Base-by-base conservation (phyloP, 2,888 invertebrate species). In the Taphrorychus bicolor region DNA sequence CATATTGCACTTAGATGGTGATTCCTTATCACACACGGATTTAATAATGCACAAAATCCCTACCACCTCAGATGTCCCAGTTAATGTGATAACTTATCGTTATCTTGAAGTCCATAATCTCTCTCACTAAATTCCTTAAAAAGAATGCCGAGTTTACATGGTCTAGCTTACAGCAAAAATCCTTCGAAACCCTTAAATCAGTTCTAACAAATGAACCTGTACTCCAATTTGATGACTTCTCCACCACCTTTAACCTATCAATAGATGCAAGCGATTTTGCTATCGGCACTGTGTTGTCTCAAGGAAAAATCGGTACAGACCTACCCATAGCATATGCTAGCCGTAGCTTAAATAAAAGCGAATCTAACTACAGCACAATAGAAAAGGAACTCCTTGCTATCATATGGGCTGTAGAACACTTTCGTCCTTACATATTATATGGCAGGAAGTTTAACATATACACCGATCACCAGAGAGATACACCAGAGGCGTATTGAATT, bases 91-190 rank as follows among this genome's bases (percentile, higher is more conserved):
- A 70, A 66, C 66, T 2, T 77, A 77, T 68, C 51, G 76, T 16
- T 76, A 72, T 49, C 77, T 74, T 5, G 62, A 76, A 64, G 62
- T 73, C 19, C 75, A 75, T 57, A 76, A 77, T 67, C 58, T 66
- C 14, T 7, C 18, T 18, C 49, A 49, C 49, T 17, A 9, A 5
- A 49, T 19, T 49, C 17, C 9, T 49, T 2, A 49, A 49, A 16
- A 49, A 49, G 18, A 19, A 18, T 3, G 11, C 3, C 49, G 4
- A 5, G 9, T 49, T 49, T 49, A 49, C 11, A 11, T 49, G 49
- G 49, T 17, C 17, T 5, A 5, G 7, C 11, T 5, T 16, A 5
- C 5, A 9, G 4, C 49, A 49, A 49, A 16, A 42, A 42, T 3
- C 11, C 11, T 42, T 42, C 42, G 42, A 42, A 9, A 42, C 3